Conservation (phyloP, 37 sponge, comb jelly and placozoan species). For the Petrosia ficiformis region DNA sequence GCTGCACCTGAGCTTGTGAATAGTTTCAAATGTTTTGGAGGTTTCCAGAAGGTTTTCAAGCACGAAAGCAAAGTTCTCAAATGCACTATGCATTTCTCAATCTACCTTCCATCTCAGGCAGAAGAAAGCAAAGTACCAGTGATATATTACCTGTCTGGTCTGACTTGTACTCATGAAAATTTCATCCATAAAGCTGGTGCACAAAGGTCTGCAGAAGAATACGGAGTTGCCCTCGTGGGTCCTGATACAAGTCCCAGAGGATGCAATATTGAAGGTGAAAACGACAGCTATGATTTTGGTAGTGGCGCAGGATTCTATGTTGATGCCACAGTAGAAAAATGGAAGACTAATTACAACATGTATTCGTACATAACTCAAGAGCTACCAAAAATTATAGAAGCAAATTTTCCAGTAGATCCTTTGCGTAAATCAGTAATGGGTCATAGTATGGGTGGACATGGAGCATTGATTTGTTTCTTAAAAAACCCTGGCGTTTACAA, state of each 20-base stretch:
- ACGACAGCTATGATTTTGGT: constrained; percentile 94
- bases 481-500: constrained; percentile 91
- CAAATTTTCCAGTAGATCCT: constrained; percentile 76
- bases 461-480: constrained; percentile 89
- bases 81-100: constrained; percentile 90
- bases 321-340: constrained; percentile 93
- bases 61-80: constrained; percentile 77
- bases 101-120: constrained; percentile 85
- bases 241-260: constrained; percentile 98
- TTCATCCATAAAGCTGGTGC: constrained; percentile 84
- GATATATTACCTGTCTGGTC: constrained; percentile 94
- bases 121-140: constrained; percentile 82
- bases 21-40: constrained; percentile 71
- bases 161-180: constrained; percentile 97
- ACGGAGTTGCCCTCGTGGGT: constrained; percentile 80
- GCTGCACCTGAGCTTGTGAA: constrained; percentile 66
- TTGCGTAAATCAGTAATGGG: constrained; percentile 78
- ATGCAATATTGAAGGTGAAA: constrained; percentile 94
- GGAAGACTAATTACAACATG: constrained; percentile 98
- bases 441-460: constrained; percentile 99
- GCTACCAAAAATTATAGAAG: constrained; percentile 75
- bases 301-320: constrained; percentile 97
- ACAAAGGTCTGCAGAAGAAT: constrained; percentile 84
- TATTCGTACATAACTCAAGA: constrained; percentile 91
- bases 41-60: constrained; percentile 79